These are phyloP conservation scores for Antennarius maculatus DNA, from an alignment of 2,797 vertebrate species.

Conservation along the genomic window DNA sequence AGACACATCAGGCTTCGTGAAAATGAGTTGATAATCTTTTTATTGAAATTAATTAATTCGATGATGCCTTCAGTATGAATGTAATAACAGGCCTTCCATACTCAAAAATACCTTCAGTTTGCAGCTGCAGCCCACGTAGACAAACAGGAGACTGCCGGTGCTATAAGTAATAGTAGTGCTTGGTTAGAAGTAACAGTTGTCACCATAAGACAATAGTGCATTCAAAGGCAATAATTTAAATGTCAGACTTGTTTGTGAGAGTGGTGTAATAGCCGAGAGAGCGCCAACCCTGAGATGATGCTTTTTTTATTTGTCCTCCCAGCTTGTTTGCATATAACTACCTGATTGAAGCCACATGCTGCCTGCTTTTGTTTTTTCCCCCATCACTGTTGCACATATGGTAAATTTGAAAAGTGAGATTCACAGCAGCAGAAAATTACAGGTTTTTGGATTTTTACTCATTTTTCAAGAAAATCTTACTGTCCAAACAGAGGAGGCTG, in stretches of 20 bases:
- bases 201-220: conserved; percentile 51
- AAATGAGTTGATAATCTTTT: neutral
- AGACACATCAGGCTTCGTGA: neutral
- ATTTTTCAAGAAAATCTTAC: conserved; percentile 47
- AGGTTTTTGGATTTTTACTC: conserved; percentile 55
- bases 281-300: conserved; percentile 17
- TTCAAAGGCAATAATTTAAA: conserved; percentile 62
- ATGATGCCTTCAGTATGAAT: neutral
- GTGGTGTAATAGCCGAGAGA: conserved; percentile 38
- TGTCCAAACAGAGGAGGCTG: conserved; percentile 54
- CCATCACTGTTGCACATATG: conserved; percentile 20
- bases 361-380: conserved; percentile 35
- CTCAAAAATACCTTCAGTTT: conserved; percentile 28
- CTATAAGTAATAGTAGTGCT: conserved; percentile 59
- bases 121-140: conserved; percentile 26
- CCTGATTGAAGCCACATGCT: conserved; percentile 19
- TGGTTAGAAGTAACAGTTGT: conserved; percentile 54
- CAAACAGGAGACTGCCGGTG: conserved; percentile 26
- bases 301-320: conserved; percentile 19
- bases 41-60: conserved; percentile 1
- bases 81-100: conserved; percentile 2
- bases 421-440: conserved; percentile 53
- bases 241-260: conserved; percentile 58
- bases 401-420: conserved; percentile 52
- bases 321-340: conserved; percentile 19